These are phyloP conservation scores for Drosophila neutralis DNA, from an alignment of 2,888 invertebrate genomes.

Conservation along the genomic window DNA sequence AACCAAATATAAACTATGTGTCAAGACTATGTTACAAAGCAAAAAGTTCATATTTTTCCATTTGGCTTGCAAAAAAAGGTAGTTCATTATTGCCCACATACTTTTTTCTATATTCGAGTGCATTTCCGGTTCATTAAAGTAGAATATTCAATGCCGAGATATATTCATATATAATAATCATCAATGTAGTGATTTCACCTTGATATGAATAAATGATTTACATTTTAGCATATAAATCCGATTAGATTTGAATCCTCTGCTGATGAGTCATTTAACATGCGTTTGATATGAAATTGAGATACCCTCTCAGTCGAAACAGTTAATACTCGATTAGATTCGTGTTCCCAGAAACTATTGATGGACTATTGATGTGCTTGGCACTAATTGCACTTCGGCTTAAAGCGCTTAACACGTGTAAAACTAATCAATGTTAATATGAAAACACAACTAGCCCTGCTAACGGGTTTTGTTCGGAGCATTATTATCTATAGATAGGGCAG, in stretches of 20 bases:
- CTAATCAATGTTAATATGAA: constrained; percentile 24
- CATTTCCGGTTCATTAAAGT: background rate
- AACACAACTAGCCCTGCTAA: constrained; percentile 1
- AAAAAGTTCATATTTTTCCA: background rate
- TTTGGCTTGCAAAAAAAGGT: too few species aligned
- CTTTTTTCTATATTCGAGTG: background rate
- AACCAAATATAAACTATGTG: background rate
- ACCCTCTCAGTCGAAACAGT: background rate
- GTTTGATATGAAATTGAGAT: constrained; percentile 2
- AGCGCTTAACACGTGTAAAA: constrained; percentile 29
- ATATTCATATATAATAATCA: background rate
- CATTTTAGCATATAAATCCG: background rate
- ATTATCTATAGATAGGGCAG: constrained; percentile 38
- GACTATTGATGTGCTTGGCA: constrained; percentile 17
- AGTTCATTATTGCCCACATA: background rate
- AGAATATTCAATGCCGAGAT: background rate
- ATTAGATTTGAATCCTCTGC: background rate
- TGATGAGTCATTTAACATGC: constrained; percentile 18
- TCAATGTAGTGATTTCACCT: background rate
- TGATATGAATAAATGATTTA: background rate
- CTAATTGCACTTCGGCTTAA: constrained; percentile 16
- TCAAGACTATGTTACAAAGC: background rate
- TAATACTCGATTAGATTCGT: constrained; percentile 25
- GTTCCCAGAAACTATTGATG: background rate
- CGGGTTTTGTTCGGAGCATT: background rate